These are phyloP conservation scores for Gymnocypris eckloni DNA, from an alignment of 2,797 vertebrate species.

Conservation along the genomic window DNA sequence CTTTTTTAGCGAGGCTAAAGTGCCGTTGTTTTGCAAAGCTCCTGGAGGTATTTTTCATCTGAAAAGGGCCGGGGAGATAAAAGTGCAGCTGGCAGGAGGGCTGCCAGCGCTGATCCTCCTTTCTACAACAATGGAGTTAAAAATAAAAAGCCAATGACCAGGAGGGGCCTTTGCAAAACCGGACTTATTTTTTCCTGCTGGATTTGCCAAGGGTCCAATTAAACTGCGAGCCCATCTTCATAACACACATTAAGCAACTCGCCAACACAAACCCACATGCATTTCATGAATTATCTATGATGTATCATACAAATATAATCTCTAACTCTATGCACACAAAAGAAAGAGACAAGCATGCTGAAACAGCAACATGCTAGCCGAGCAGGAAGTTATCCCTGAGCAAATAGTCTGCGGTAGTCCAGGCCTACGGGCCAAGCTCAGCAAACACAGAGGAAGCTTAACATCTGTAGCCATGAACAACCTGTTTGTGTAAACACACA, in stretches of 20 bases:
- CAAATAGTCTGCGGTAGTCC: conserved; percentile 56
- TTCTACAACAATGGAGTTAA: conserved; percentile 62
- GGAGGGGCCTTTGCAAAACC: conserved; percentile 50
- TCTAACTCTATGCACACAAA: conserved; percentile 16
- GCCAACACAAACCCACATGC: conserved; percentile 27
- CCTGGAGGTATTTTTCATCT: conserved; percentile 20
- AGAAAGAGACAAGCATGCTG: neutral
- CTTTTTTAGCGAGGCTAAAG: conserved; percentile 4
- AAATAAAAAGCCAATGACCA: conserved; percentile 58
- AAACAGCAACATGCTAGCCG: conserved; percentile 15
- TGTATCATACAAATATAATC: conserved; percentile 4
- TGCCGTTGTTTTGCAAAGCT: conserved; percentile 30
- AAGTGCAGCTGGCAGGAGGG: conserved; percentile 50
- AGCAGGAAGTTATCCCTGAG: conserved; percentile 53
- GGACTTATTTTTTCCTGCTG: conserved; percentile 61
- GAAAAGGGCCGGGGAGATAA: conserved; percentile 35
- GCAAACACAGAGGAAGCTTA: conserved; percentile 60
- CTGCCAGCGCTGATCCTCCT: conserved; percentile 39
- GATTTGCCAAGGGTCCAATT: conserved; percentile 58
- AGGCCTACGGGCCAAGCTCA: conserved; percentile 57
- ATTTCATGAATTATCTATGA: conserved; percentile 9
- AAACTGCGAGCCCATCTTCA: conserved; percentile 25
- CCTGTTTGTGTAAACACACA: conserved; percentile 69
- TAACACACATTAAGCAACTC: conserved; percentile 25
- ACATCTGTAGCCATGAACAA: conserved; percentile 67